Evolutionary conservation across 2,888 invertebrate genomes (phyloP).

Genomic region (Synanthedon vespiformis): DNA sequence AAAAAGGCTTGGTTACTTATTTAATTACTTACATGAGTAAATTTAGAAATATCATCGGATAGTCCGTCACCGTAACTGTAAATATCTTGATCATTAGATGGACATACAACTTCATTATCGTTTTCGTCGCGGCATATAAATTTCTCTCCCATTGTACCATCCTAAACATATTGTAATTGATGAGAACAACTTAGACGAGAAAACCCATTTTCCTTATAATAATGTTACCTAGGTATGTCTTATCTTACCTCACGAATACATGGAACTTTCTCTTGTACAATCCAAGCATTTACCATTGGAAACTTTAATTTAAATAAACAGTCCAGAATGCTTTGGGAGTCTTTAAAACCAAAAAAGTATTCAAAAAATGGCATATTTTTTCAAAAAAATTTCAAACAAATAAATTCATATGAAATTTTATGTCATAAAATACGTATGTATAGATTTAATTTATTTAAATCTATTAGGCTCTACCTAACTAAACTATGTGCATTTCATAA

Average conservation of each 20-base stretch:
- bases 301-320: conserved; percentile 14
- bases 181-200: background rate
- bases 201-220: background rate
- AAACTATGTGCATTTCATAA: no score
- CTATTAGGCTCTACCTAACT: conserved; percentile 12
- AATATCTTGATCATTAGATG: conserved; percentile 11
- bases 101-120: conserved; percentile 31
- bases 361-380: conserved; percentile 54
- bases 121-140: conserved; percentile 36
- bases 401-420: conserved; percentile 20
- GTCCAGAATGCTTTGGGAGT: conserved; percentile 3
- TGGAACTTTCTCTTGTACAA: conserved; percentile 32
- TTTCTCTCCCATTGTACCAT: conserved; percentile 35
- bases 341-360: conserved; percentile 30
- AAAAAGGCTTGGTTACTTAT: no score
- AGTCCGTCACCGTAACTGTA: conserved; percentile 5
- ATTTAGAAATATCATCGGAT: background rate
- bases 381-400: conserved; percentile 30
- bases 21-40: background rate
- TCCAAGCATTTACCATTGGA: conserved; percentile 34
- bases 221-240: background rate
- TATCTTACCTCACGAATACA: conserved; percentile 41
- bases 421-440: conserved; percentile 23
- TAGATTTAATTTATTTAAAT: conserved; percentile 47
- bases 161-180: conserved; percentile 19